Base-by-base conservation (phyloP, 2,113 vertebrate species). In the Copsychus sechellarum region DNA sequence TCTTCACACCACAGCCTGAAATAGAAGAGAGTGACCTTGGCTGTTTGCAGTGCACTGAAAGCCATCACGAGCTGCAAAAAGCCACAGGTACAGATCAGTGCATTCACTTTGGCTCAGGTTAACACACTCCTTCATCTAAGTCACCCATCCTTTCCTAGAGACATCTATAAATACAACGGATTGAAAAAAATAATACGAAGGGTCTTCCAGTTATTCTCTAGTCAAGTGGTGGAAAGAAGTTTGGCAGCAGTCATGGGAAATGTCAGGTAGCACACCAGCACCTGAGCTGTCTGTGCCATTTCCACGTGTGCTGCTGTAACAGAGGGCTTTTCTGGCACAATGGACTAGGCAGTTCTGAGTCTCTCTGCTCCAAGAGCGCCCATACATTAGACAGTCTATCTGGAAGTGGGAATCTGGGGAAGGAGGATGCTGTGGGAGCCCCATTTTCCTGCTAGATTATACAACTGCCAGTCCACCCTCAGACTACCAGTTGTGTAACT, bases 301-400 rank as follows among this genome's bases (percentile, higher is more conserved):
- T 62, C 62, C 29, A 53, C 47, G 29, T 1, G 12, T 22, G 40
- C 73, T 84, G 6, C 43, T 47, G 21, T 14, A n/a, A 34, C 1
- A 2, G 18, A 31, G 31, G 20, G 18, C 45, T 33, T 3, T 19
- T 36, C 11, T 70, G 56, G 51, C 65, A 69, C 47, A 56, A 22
- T 1, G 21, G 12, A 53, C 25, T 29, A 33, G 16, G 33, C 36
- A 45, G 10, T 14, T 50, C 26, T 58, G 19, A 3, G 40, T 18
- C 13, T 42, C 19, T 0, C 1, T 34, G 36, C 42, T 43, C 12
- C 0, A 56, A 65, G 9, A 69, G 33, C 33, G 38, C 23, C 31
- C 4, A 1, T 5, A 8, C 0, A 1, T 24, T 14, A 33, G 36
- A 36, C 50, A 34, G 16, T 4, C 31, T 42, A 33, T 12, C n/a